phyloP scores from a whole-genome alignment of 2,113 vertebrate genomes.

The Actenoides lindsayi region DNA sequence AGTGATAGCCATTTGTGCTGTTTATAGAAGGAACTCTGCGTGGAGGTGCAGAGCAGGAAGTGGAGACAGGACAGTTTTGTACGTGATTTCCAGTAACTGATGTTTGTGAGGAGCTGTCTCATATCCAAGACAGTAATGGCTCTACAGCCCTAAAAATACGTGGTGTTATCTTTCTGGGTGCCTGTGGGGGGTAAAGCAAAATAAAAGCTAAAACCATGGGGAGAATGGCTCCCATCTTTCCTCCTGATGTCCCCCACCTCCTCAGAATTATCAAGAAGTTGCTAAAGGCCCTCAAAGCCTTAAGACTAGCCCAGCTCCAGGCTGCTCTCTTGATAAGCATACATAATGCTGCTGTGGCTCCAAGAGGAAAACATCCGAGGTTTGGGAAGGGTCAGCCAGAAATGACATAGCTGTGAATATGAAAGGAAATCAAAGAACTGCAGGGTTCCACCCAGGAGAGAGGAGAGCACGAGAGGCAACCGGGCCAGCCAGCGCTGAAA shows the following conservation, averaged over 20 bases:
- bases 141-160: not conserved
- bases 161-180: not conserved
- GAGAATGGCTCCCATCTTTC: not conserved
- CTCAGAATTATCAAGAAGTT: not conserved
- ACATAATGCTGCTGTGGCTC: not conserved
- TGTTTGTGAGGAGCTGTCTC: not conserved
- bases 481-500: not conserved
- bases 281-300: not conserved
- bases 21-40: not conserved
- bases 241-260: not conserved
- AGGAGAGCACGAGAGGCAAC: not conserved
- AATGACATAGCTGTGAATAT: not conserved
- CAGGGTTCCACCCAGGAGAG: slow-evolving; percentile 23
- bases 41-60: not conserved
- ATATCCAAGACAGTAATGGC: not conserved
- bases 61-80: not conserved
- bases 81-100: not conserved
- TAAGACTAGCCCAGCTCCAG: not conserved
- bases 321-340: not conserved
- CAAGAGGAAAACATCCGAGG: slow-evolving; percentile 9
- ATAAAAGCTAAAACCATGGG: not conserved
- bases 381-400: slow-evolving; percentile 50
- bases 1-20: not conserved
- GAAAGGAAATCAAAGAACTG: slow-evolving; percentile 24
- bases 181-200: not conserved